Evolutionary conservation across 1,140 invertebrate species (phyloP).

Genomic region (Brachystomella parvula): DNA sequence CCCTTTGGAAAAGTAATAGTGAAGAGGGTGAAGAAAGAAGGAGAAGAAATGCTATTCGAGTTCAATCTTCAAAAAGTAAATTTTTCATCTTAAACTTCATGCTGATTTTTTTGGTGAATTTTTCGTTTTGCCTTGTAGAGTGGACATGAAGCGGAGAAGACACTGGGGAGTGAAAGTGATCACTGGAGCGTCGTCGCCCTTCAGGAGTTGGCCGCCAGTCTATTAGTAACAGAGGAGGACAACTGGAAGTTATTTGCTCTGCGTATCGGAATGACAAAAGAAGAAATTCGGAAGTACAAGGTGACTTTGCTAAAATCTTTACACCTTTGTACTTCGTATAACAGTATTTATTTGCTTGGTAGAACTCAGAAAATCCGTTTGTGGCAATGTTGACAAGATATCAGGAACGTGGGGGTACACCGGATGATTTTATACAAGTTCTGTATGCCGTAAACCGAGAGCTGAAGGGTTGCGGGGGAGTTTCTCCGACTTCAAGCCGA

Average conservation of each 20-base stretch:
- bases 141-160: slow-evolving; percentile 38
- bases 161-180: slow-evolving; percentile 28
- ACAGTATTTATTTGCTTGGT: background rate
- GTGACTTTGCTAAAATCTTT: background rate
- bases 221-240: slow-evolving; percentile 39
- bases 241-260: slow-evolving; percentile 41
- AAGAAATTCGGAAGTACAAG: slow-evolving; percentile 38
- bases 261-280: slow-evolving; percentile 40
- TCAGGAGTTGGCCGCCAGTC: slow-evolving; percentile 38
- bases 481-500: background rate
- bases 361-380: slow-evolving; percentile 40
- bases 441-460: slow-evolving; percentile 39
- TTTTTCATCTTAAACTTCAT: background rate
- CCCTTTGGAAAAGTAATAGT: slow-evolving; percentile 42
- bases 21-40: slow-evolving; percentile 26
- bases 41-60: slow-evolving; percentile 40
- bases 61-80: slow-evolving; percentile 41
- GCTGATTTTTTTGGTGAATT: background rate
- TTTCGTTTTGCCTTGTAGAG: background rate
- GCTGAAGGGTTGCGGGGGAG: slow-evolving; percentile 13
- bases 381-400: slow-evolving; percentile 39
- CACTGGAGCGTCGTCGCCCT: slow-evolving; percentile 39
- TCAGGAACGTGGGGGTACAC: slow-evolving; percentile 39
- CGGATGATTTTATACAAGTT: slow-evolving; percentile 41
- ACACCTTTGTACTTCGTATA: background rate